A percentile compares a stretch with the other conserved stretches of the same genome.
Conservation (phyloP, 2,113 vertebrate species). For the Phrynosoma blainvillii region DNA sequence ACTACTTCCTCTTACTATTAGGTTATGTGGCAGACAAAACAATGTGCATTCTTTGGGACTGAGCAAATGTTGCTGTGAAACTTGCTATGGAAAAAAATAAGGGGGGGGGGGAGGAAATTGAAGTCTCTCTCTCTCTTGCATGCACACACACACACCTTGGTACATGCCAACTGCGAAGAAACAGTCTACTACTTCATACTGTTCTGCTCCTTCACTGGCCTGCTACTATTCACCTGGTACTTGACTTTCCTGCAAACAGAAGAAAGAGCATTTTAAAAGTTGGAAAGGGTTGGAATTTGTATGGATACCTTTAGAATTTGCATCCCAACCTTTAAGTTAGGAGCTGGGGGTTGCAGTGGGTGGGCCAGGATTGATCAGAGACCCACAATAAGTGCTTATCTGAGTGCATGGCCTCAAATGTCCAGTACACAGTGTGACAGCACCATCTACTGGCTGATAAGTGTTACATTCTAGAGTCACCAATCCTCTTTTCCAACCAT, state of each 20-base stretch:
- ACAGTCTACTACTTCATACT: background rate
- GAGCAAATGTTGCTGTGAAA: background rate
- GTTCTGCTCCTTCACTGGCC: background rate
- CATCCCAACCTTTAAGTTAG: background rate
- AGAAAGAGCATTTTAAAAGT: background rate
- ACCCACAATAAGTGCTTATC: background rate
- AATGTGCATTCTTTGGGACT: background rate
- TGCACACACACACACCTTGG: background rate
- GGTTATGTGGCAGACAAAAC: background rate
- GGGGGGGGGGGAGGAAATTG: background rate
- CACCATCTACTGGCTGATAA: slow-evolving; percentile 7
- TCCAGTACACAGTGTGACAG: background rate
- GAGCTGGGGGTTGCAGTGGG: too few species aligned
- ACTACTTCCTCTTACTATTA: background rate
- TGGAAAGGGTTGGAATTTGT: background rate
- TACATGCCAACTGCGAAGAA: background rate
- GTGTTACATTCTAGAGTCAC: background rate
- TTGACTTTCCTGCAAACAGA: too few species aligned
- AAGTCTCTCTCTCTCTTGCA: too few species aligned
- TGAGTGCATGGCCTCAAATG: background rate
- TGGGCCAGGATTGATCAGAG: too few species aligned
- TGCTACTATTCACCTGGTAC: background rate
- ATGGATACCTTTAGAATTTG: background rate
- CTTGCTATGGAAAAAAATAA: too few species aligned
- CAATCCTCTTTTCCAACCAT: background rate